phyloP scores from a whole-genome alignment of 2,113 vertebrate species.

The Verasper variegatus region DNA sequence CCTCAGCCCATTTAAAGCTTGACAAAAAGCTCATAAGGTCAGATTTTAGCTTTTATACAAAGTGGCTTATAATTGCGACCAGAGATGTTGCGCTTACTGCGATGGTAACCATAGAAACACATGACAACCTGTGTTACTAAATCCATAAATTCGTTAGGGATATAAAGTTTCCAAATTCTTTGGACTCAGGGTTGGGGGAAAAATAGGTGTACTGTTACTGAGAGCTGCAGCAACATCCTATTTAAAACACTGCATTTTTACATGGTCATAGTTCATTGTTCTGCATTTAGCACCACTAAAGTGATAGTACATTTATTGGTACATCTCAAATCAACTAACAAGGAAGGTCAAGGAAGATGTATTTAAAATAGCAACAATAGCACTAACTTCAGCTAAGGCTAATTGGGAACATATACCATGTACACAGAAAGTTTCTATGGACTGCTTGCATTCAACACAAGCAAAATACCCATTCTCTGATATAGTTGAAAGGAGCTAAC shows the following conservation, averaged over 20 bases:
- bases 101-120: not conserved
- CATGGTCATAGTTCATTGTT: too few relatives aligned
- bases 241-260: not conserved
- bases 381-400: too few relatives aligned
- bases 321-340: too few relatives aligned
- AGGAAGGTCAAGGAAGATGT: not conserved
- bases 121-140: not conserved
- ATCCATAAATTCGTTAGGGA: not conserved
- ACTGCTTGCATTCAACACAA: too few relatives aligned
- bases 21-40: not conserved
- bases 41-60: not conserved
- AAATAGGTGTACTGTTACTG: not conserved
- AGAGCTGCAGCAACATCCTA: not conserved
- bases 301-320: too few relatives aligned
- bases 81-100: not conserved
- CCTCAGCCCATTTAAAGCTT: conserved; percentile 11
- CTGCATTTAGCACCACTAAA: too few relatives aligned
- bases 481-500: too few relatives aligned
- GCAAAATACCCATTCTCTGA: too few relatives aligned
- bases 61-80: not conserved
- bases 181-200: not conserved
- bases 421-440: too few relatives aligned
- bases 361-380: not conserved
- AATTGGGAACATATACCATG: too few relatives aligned
- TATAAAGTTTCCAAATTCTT: too few relatives aligned